Base-by-base conservation (phyloP, 2,797 vertebrate genomes). In the Lutra lutra region DNA sequence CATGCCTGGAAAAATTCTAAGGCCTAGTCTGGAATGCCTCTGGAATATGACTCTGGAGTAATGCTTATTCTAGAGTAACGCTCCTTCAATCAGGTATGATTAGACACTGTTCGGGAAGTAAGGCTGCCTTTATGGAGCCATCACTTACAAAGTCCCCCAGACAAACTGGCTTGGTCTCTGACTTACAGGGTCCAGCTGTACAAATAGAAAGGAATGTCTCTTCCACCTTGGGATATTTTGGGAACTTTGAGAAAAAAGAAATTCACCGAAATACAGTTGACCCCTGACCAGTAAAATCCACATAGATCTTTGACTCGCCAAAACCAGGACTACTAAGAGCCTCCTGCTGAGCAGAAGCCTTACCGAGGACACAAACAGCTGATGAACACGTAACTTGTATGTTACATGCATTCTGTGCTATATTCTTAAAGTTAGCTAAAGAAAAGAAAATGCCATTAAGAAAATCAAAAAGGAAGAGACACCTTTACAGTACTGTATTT, bases 201-300 rank as follows among this genome's bases (percentile, higher is more conserved):
- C 4, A 93, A 13, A 51, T 13, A 29, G 15, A 13, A 75, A 79
- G 70, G 25, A 85, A 91, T 54, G 20, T 88, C 35, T 89, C 20
- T 85, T 95, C n/a, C 20, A 77, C n/a, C 20, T 32, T 66, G n/a
- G 68, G 60, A 29, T 88, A 95, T 54, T 91, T 75, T 13, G 66
- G 9, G 13, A 89, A 85, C 21, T 60, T 56, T 66, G 46, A 92
- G 43, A 91, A 94, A 25, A 93, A 93, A 80, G 35, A 70, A 91
- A 94, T 82, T 79, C 18, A 90, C 17, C 5, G 5, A 87, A 66
- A 91, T 77, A 89, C 27, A 48, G 43, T 1, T 48, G 73, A 77
- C 43, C 43, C 73, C 73, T 48, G 43, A 77, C 18, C 27, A 48
- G 17, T 27, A 32, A 48, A 48, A 77, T 77, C 43, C 27, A 32